Evolutionary conservation across 2,888 invertebrate species (phyloP).

Genomic region (Myopa tessellatipennis): DNA sequence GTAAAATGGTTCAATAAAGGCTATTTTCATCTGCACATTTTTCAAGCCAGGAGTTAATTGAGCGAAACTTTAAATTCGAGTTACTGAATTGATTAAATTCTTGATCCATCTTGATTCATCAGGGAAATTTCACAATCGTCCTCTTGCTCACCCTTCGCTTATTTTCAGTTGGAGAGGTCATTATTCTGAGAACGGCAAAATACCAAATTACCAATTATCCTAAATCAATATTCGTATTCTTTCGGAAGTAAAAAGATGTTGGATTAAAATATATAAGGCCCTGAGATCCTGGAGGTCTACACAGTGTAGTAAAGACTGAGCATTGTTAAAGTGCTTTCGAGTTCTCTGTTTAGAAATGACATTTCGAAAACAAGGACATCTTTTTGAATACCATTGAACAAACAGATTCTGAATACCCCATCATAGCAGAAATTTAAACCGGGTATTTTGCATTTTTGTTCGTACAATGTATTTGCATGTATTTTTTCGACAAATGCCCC

Average conservation of each 20-base stretch:
- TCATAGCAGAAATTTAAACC: neutral
- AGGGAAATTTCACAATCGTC: too few species aligned
- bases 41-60: too few species aligned
- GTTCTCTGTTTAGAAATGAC: neutral
- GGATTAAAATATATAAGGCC: neutral
- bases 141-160: too few species aligned
- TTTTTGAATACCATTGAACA: neutral
- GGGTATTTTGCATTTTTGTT: neutral
- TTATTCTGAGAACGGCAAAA: neutral
- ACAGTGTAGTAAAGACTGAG: neutral
- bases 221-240: neutral
- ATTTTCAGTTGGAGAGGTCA: too few species aligned
- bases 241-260: neutral
- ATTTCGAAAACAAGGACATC: slow-evolving; percentile 7
- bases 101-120: too few species aligned
- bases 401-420: neutral
- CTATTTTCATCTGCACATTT: too few species aligned
- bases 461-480: neutral
- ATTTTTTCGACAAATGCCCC: neutral
- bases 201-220: neutral
- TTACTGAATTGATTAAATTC: too few species aligned
- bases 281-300: neutral
- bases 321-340: neutral
- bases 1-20: too few species aligned
- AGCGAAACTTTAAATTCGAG: too few species aligned